phyloP scores from a whole-genome alignment of 1,140 invertebrate genomes.

The Chrysoperla carnea region DNA sequence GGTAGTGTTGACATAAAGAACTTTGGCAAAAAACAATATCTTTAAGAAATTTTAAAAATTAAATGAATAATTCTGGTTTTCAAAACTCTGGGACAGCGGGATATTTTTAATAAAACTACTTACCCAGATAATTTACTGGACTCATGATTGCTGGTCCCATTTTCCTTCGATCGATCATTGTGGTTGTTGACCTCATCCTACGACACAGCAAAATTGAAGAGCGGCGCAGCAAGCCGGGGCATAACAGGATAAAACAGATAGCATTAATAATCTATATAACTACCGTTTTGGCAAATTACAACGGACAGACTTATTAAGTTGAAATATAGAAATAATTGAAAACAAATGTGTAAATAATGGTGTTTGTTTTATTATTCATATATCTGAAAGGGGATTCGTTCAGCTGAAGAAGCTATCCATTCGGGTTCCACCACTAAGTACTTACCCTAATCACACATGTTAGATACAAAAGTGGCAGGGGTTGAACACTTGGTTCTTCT shows the following conservation, averaged over 20 bases:
- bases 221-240: conserved; percentile 22
- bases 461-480: not conserved
- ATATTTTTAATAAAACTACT: conserved; percentile 11
- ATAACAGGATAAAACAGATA: conserved; percentile 16
- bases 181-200: conserved; percentile 30
- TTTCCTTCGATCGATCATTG: conserved; percentile 35
- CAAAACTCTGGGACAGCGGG: not conserved
- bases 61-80: not conserved
- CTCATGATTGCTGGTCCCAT: conserved; percentile 30
- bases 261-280: conserved; percentile 16
- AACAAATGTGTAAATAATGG: not conserved
- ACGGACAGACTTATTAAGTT: not conserved
- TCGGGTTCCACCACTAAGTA: not conserved
- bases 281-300: not conserved
- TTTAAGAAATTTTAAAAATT: not conserved
- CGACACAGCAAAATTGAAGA: conserved; percentile 37
- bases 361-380: too few relatives aligned
- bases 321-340: not conserved
- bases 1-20: too few relatives aligned
- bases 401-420: too few relatives aligned
- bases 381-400: too few relatives aligned
- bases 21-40: too few relatives aligned
- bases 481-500: not conserved
- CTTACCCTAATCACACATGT: not conserved
- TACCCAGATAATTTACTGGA: conserved; percentile 24